phyloP scores from a whole-genome alignment of 2,797 vertebrate genomes.

The Falco peregrinus region DNA sequence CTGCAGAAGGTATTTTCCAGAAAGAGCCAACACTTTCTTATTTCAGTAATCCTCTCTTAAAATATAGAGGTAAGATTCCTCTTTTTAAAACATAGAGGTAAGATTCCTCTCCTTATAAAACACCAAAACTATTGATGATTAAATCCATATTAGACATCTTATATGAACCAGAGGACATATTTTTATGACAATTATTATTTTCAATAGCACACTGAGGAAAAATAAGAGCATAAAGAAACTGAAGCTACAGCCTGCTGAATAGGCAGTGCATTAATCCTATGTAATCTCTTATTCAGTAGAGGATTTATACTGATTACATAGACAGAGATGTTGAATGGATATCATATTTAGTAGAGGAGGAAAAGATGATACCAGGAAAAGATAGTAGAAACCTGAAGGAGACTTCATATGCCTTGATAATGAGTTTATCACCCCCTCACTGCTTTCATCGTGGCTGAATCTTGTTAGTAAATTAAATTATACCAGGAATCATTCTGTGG shows the following conservation, averaged over 20 bases:
- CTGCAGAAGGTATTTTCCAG: not conserved
- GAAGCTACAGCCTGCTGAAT: not conserved
- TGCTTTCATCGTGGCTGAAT: not conserved
- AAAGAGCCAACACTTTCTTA: rapidly evolving
- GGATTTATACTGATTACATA: not conserved
- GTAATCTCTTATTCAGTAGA: not conserved
- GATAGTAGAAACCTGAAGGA: not conserved
- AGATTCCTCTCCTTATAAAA: not conserved
- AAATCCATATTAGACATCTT: not conserved
- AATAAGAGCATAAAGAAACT: not conserved
- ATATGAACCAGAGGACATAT: not conserved
- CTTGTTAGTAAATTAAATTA: not conserved
- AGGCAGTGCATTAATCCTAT: not conserved
- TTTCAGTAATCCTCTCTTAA: not conserved
- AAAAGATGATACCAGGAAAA: not conserved
- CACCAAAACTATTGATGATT: not conserved
- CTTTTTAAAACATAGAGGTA: not conserved
- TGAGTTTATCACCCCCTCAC: not conserved
- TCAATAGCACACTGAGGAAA: not conserved
- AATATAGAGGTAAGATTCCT: not conserved
- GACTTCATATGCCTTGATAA: not conserved
- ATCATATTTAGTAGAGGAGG: not conserved
- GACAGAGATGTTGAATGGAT: not conserved
- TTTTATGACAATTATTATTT: not conserved
- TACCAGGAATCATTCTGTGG: not conserved